Conservation (phyloP, 2,113 vertebrate genomes). For the Ctenomys sociabilis region DNA sequence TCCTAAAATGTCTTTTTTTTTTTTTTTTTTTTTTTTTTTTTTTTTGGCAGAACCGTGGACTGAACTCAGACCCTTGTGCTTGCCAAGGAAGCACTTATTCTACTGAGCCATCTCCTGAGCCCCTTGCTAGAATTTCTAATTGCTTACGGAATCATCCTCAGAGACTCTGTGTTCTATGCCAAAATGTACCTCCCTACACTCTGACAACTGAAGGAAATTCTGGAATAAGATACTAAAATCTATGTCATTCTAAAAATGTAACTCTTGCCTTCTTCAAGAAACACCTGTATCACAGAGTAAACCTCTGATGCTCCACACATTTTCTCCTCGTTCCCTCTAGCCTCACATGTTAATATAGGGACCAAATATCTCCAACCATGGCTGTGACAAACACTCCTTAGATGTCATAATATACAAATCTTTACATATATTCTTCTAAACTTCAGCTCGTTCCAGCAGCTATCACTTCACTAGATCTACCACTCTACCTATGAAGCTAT, state of each 20-base stretch:
- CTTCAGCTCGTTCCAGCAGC: too few relatives aligned
- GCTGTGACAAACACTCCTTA: neutral
- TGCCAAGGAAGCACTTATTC: too few relatives aligned
- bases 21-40: too few relatives aligned
- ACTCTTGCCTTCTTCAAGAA: neutral
- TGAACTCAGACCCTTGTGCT: too few relatives aligned
- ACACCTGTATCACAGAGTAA: neutral
- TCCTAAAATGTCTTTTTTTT: neutral
- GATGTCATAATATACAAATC: too few relatives aligned
- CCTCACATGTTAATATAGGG: neutral
- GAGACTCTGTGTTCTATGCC: neutral
- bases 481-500: neutral
- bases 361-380: neutral
- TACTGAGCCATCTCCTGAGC: too few relatives aligned
- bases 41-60: too few relatives aligned
- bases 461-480: too few relatives aligned
- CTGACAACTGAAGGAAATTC: neutral
- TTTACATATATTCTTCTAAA: neutral
- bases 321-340: neutral
- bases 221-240: neutral
- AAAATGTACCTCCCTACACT: neutral
- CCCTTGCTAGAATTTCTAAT: neutral
- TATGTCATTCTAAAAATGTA: neutral
- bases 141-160: neutral
- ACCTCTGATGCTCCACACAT: neutral